These are phyloP conservation scores for Phasia obesa DNA, from an alignment of 2,888 invertebrate species.

Conservation along the genomic window DNA sequence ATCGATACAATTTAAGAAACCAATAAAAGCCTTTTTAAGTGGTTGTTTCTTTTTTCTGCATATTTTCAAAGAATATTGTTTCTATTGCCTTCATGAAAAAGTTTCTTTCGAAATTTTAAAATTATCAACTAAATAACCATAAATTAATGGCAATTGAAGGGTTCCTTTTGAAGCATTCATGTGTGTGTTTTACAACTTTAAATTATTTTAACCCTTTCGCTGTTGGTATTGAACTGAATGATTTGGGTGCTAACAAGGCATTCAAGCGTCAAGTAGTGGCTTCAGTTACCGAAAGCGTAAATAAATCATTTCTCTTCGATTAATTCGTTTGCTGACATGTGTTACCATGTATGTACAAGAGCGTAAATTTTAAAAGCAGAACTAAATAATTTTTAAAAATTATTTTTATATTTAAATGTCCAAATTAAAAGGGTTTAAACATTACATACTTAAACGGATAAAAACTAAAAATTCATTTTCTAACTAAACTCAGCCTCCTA, in stretches of 20 bases:
- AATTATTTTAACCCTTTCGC: slow-evolving; percentile 61
- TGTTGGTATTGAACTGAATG: neutral
- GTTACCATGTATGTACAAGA: slow-evolving; percentile 72
- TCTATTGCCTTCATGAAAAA: slow-evolving; percentile 39
- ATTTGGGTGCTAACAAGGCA: slow-evolving; percentile 73
- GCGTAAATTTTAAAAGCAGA: slow-evolving; percentile 40
- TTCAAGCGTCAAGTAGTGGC: slow-evolving; percentile 74
- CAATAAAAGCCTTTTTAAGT: slow-evolving; percentile 67
- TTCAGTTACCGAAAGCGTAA: slow-evolving; percentile 75
- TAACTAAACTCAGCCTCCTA: no score
- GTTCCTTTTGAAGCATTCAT: slow-evolving; percentile 53
- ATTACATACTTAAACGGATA: no score
- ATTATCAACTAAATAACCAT: slow-evolving; percentile 62
- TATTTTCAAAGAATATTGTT: slow-evolving; percentile 2
- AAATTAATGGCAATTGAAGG: slow-evolving; percentile 65
- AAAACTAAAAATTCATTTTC: no score
- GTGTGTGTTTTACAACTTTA: slow-evolving; percentile 17
- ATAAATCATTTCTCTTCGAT: slow-evolving; percentile 83
- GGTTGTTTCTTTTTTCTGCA: slow-evolving; percentile 30
- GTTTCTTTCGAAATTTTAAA: slow-evolving; percentile 39
- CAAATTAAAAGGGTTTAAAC: no score
- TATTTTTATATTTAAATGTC: slow-evolving; percentile 5
- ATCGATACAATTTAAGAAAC: slow-evolving; percentile 59
- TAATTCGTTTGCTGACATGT: slow-evolving; percentile 83
- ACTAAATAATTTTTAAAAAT: slow-evolving; percentile 51